These are phyloP conservation scores for Stercorarius parasiticus DNA, from an alignment of 2,113 vertebrate genomes.

Conservation along the genomic window DNA sequence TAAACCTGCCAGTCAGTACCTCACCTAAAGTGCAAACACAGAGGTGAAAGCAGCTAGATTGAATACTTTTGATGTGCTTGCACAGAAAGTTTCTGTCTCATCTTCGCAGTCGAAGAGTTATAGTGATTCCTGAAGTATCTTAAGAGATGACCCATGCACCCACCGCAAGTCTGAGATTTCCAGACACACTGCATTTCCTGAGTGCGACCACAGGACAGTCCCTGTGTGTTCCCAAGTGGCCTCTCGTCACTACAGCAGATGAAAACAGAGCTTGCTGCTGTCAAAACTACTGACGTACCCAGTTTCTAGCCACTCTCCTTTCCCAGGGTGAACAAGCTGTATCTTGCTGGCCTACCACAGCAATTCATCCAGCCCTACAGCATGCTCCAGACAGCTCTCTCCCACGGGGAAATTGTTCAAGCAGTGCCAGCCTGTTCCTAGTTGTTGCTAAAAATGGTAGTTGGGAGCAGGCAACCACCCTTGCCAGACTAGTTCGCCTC, in stretches of 20 bases:
- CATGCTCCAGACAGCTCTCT: neutral
- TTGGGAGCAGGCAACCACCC: neutral
- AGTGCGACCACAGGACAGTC: neutral
- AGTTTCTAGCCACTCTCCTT: neutral
- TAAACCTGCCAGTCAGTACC: neutral
- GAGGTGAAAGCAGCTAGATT: neutral
- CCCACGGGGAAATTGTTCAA: neutral
- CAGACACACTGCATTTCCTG: rapidly evolving
- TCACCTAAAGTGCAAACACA: neutral
- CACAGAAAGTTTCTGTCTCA: neutral
- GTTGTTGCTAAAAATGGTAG: neutral
- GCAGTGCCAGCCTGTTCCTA: neutral
- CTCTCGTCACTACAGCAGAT: neutral
- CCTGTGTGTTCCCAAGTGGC: neutral
- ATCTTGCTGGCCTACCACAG: neutral
- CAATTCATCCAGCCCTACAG: neutral
- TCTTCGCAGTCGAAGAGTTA: neutral
- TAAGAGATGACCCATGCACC: neutral
- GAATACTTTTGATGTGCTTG: neutral
- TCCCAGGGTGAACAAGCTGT: rapidly evolving
- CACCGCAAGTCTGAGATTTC: neutral
- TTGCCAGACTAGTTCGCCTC: neutral
- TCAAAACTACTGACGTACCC: neutral
- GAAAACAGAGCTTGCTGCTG: neutral
- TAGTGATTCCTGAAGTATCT: neutral